Percentiles rank a stretch among this genome's conserved stretches.
Evolutionary conservation across 2,113 vertebrate species (phyloP).

Genomic region (Psittacula cyanocephala): DNA sequence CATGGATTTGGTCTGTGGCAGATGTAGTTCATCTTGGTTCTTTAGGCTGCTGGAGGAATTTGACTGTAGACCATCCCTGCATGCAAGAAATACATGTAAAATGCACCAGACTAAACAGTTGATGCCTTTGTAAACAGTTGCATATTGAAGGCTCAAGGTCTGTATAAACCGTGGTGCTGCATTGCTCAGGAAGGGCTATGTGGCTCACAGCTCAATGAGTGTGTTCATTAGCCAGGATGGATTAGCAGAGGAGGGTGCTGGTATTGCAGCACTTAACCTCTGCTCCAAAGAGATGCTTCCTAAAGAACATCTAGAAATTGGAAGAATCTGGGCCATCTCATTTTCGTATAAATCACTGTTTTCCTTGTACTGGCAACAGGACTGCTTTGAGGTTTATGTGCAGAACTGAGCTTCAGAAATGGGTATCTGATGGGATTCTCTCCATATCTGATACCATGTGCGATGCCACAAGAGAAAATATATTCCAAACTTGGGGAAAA

Average conservation of each 20-base stretch:
- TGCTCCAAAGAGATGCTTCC: neutral
- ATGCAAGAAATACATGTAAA: neutral
- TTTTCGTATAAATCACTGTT: slow-evolving; percentile 15
- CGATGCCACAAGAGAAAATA: neutral
- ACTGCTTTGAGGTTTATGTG: neutral
- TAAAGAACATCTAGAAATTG: neutral
- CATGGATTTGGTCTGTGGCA: neutral
- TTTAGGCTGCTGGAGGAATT: neutral
- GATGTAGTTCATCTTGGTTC: neutral
- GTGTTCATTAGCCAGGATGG: neutral
- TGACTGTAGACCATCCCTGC: neutral
- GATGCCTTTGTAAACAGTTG: neutral
- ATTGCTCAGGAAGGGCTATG: neutral
- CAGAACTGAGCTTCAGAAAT: neutral
- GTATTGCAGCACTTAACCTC: neutral
- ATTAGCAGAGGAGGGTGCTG: neutral
- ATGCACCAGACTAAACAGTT: neutral
- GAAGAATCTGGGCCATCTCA: neutral
- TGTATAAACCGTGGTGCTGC: neutral
- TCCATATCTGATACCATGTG: neutral
- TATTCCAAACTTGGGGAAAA: neutral
- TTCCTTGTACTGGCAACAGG: neutral
- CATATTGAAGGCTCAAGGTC: neutral
- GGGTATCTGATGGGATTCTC: neutral
- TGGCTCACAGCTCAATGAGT: neutral